Percentiles rank a stretch among this genome's conserved stretches.
Evolutionary conservation across 2,113 vertebrate genomes (phyloP).

Genomic region (Alectura lathami): DNA sequence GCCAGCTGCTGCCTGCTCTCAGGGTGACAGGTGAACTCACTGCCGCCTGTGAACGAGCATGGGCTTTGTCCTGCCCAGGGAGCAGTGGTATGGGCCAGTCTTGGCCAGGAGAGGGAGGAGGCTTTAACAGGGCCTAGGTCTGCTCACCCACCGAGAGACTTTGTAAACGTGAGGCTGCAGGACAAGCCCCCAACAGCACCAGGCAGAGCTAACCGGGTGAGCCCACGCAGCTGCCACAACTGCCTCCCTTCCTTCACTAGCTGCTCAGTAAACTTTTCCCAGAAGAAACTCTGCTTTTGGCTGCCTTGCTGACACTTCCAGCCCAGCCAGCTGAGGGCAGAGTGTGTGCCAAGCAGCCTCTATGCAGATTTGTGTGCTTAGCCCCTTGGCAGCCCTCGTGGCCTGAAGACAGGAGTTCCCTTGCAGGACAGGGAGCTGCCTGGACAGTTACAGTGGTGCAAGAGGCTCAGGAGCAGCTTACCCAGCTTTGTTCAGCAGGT

Average conservation of each 20-base stretch:
- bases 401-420: neutral
- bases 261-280: neutral
- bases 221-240: too few relatives aligned
- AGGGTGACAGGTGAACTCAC: neutral
- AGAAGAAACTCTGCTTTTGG: neutral
- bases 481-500: fast-evolving
- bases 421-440: neutral
- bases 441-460: neutral
- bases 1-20: neutral
- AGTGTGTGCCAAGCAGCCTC: neutral
- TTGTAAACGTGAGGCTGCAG: fast-evolving
- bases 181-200: fast-evolving
- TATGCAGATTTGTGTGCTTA: neutral
- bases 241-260: neutral
- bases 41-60: fast-evolving
- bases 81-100: neutral
- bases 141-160: neutral
- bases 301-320: neutral
- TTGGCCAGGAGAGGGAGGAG: neutral
- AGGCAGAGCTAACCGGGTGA: neutral
- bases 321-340: neutral
- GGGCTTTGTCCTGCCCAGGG: neutral
- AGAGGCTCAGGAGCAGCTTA: neutral
- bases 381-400: neutral
- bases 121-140: neutral